A percentile compares a stretch with the other conserved stretches of the same genome.
phyloP scores from a whole-genome alignment of 2,113 vertebrate genomes.

The Circaetus cinerascens region DNA sequence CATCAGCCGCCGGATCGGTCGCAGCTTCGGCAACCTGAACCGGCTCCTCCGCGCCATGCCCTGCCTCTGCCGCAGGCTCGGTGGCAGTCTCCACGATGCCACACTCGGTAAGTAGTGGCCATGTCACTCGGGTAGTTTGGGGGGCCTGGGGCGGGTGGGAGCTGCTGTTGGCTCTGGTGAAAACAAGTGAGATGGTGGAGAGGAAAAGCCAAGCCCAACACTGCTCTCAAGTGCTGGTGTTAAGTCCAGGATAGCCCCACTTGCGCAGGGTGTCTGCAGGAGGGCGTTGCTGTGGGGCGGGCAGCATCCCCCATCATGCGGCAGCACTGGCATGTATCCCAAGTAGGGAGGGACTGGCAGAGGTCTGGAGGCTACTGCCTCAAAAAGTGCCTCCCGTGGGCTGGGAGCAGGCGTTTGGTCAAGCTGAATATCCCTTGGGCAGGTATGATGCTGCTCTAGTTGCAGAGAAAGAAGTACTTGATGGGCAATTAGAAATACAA shows the following conservation, averaged over 20 bases:
- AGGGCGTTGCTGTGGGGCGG: neutral
- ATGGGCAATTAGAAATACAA: neutral
- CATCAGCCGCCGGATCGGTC: too few species aligned
- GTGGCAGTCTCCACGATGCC: neutral
- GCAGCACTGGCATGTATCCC: neutral
- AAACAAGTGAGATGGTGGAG: neutral
- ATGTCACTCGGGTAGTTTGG: accelerated
- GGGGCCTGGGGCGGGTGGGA: neutral
- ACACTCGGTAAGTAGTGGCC: neutral
- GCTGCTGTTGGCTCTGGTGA: neutral
- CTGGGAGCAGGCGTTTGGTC: neutral
- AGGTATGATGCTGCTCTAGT: neutral
- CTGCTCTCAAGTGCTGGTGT: accelerated
- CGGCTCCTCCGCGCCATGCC: too few species aligned
- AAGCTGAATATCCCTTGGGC: neutral
- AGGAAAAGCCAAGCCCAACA: neutral
- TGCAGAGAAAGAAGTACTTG: neutral
- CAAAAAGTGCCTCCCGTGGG: neutral
- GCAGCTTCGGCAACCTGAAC: too few species aligned
- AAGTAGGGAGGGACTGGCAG: neutral
- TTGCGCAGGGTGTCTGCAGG: neutral
- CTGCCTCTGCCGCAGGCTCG: neutral
- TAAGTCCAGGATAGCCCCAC: neutral
- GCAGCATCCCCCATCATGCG: accelerated
- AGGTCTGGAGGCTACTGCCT: neutral